Evolutionary conservation across 2,888 invertebrate genomes (phyloP).

Genomic region (Campaea margaritaria): DNA sequence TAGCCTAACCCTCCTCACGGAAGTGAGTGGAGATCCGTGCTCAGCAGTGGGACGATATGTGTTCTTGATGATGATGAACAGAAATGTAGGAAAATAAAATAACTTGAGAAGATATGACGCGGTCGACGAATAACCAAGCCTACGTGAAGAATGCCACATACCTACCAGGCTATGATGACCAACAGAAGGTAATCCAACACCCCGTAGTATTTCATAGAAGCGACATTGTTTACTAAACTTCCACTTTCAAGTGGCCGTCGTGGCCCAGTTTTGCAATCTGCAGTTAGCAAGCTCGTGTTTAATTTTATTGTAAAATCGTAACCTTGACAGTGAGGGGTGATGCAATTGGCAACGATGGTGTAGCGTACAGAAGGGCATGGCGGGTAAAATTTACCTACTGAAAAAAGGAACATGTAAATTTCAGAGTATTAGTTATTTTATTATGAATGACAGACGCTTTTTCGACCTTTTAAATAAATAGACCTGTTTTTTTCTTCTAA

Average conservation of each 20-base stretch:
- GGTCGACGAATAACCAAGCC: too few relatives aligned
- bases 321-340: constrained; percentile 61
- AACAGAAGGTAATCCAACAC: constrained; percentile 44
- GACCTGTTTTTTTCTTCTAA: too few relatives aligned
- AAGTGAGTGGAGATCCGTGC: too few relatives aligned
- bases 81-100: too few relatives aligned
- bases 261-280: constrained; percentile 62
- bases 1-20: too few relatives aligned
- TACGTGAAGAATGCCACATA: background rate
- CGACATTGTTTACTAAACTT: constrained; percentile 43
- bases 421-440: too few relatives aligned
- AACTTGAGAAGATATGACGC: too few relatives aligned
- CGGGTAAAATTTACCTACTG: constrained; percentile 1
- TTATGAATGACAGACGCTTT: too few relatives aligned
- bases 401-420: background rate
- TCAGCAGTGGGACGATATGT: too few relatives aligned
- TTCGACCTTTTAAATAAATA: too few relatives aligned
- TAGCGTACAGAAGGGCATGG: background rate
- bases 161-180: background rate
- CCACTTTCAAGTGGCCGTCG: constrained; percentile 46
- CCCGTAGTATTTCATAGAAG: constrained; percentile 51
- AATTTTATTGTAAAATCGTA: constrained; percentile 50
- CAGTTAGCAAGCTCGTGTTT: constrained; percentile 37
- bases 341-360: constrained; percentile 32
- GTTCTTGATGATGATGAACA: too few relatives aligned